Evolutionary conservation across 1,140 invertebrate species (phyloP).

Genomic region (Protaetia brevitarsis): DNA sequence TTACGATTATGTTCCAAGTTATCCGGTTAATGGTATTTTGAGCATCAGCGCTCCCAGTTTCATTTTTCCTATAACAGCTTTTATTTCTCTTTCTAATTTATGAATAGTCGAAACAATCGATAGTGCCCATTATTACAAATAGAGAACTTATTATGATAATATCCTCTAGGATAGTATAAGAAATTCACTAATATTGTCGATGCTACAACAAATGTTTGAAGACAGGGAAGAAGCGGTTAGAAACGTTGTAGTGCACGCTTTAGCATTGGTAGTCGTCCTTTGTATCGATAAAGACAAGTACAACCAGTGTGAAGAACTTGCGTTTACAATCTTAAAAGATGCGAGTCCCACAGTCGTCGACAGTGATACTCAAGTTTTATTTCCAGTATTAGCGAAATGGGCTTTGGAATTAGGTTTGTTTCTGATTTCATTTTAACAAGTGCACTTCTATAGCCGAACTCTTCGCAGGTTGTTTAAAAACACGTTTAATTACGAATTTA

Average conservation of each 20-base stretch:
- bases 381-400: conserved; percentile 63
- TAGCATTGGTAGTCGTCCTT: conserved; percentile 62
- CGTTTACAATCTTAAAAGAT: conserved; percentile 56
- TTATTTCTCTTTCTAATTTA: no score
- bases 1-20: no score
- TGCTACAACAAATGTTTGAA: conserved; percentile 74
- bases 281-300: conserved; percentile 71
- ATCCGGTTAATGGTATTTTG: no score
- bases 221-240: conserved; percentile 67
- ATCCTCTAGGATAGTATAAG: conserved; percentile 51
- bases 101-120: no score
- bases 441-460: conserved; percentile 2
- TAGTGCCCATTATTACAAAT: no score
- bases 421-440: conserved; percentile 7
- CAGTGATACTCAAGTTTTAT: conserved; percentile 49
- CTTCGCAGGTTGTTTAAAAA: conserved; percentile 29
- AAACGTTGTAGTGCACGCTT: conserved; percentile 61
- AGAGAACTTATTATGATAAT: not conserved
- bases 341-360: conserved; percentile 53
- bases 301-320: conserved; percentile 58
- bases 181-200: conserved; percentile 70
- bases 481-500: conserved; percentile 39
- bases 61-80: no score
- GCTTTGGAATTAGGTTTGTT: conserved; percentile 48
- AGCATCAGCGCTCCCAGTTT: no score